Evolutionary conservation across 2,113 vertebrate genomes (phyloP), one percentile per base, ranked within the genome.

Genomic region (Salminus brasiliensis): DNA sequence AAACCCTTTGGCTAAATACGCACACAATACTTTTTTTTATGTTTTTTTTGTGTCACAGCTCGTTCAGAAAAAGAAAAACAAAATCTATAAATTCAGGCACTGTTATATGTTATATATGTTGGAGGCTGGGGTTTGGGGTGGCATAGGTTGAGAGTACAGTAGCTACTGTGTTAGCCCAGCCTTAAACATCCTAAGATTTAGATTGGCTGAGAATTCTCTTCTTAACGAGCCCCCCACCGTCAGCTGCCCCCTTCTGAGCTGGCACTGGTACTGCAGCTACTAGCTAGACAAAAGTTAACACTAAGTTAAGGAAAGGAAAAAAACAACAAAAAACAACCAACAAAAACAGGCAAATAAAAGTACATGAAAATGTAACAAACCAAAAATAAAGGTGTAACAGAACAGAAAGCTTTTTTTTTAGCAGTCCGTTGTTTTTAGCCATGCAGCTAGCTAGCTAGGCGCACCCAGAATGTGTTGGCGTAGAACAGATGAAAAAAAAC

Each of bases 391-490:
- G 71, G 71, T 81, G 59, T 25, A 81, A 81, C 68, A 73, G 63
- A 81, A 71, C 71, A 83, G 75, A 57, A 89, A 67, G 76, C 89
- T 89, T 86, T 90, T 62, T 84, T 91, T 88, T 1, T 39, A 72
- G 92, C 92, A 90, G 65, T 85, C 49, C 52, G 34, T 89, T 91
- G 85, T 84, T 86, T 89, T 85, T 79, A 93, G 93, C 91, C 93
- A 94, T 94, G 93, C 92, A 89, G 89, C 80, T 60, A 91, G 87
- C 87, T 80, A 73, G 89, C 87, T 84, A 87, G 87, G 91, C 93
- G 92, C 93, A 94, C 91, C 93, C 93, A 94, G 89, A 94, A 93
- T 93, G 92, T 92, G 93, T 93, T 92, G 90, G 91, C 90, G 89
- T 87, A 91, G 76, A n/a, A n/a, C n/a, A n/a, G n/a, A n/a, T 79